Evolutionary conservation across 2,888 invertebrate species (phyloP), one percentile per base, ranked within the genome.

Genomic region (Orthonevra nobilis): DNA sequence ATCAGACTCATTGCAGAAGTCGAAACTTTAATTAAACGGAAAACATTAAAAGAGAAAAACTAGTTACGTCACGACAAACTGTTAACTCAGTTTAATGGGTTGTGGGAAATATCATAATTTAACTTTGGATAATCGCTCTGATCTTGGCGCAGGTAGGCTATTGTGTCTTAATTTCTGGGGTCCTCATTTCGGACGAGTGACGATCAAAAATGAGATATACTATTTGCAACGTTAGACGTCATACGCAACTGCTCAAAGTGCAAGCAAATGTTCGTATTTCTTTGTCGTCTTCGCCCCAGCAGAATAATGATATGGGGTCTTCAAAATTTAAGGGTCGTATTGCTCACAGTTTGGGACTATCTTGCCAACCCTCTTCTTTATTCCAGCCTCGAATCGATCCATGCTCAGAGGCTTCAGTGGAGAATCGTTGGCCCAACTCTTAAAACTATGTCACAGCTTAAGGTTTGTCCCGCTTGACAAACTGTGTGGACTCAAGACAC

Each of bases 341-440:
- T 10, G 2, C 32, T 17, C 30, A 10, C 6, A 32, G 17, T n/a
- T 19, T 32, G 6, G 32, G 17, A n/a, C 32, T 19, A 2, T 32
- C 30, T 3, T 7, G 26, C n/a, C 15, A n/a, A 46, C 15, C n/a
- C 3, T 30, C 46, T 1, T 9, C 30, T 28, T 28, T 2, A 14
- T n/a, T 46, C 19, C 46, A n/a, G 3, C 15, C 12, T 2, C 30
- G 26, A 14, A 28, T 30, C 15, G 30, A 46, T 14, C 26, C 30
- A 2, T 46, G 46, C 28, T 46, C 28, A 3, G 46, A 28, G 6
- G 28, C 28, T 26, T 46, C 9, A 2, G 12, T 46, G 46, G 20
- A 28, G 46, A 28, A 28, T 28, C 46, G 15, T 46, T 46, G 26
- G 28, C 28, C 9, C 46, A 46, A 46, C 46, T 26, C 1, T 4